These are phyloP conservation scores for Scaeva pyrastri DNA, from an alignment of 2,888 invertebrate species.

Conservation along the genomic window DNA sequence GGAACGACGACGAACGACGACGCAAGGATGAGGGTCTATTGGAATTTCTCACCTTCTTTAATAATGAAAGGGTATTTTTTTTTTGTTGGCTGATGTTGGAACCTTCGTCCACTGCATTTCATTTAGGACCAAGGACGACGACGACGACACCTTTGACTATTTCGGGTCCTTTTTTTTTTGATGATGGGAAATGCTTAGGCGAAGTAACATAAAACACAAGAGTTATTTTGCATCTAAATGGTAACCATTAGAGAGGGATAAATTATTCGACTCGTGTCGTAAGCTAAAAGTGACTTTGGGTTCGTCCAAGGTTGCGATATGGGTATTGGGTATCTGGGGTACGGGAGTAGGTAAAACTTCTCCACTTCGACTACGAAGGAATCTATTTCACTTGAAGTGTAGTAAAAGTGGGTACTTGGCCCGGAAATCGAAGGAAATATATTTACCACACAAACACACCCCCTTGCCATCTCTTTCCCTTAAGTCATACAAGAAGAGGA, in stretches of 20 bases:
- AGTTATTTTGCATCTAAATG: slow-evolving; percentile 69
- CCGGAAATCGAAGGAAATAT: slow-evolving; percentile 71
- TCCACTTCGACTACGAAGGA: slow-evolving; percentile 31
- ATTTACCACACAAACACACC: slow-evolving; percentile 54
- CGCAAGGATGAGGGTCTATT: slow-evolving; percentile 15
- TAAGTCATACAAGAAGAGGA: background rate
- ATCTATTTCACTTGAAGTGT: slow-evolving; percentile 62
- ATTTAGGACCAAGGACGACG: slow-evolving; percentile 31
- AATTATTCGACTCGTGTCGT: slow-evolving; percentile 72
- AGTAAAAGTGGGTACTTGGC: slow-evolving; percentile 52
- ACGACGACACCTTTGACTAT: slow-evolving; percentile 9
- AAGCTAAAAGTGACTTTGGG: background rate
- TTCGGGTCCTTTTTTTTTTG: background rate
- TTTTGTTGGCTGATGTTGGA: background rate
- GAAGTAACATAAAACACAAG: slow-evolving; percentile 52
- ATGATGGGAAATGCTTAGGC: slow-evolving; percentile 24
- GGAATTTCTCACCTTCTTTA: slow-evolving; percentile 71
- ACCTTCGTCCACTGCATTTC: background rate
- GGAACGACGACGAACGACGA: too few relatives aligned
- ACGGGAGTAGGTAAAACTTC: slow-evolving; percentile 5
- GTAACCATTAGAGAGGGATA: slow-evolving; percentile 65
- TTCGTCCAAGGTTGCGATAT: background rate
- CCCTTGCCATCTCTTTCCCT: too few relatives aligned
- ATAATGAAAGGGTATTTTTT: slow-evolving; percentile 63
- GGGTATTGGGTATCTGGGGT: background rate